Evolutionary conservation across 2,113 vertebrate species (phyloP), one percentile per base, ranked within the genome.

Genomic region (Pao palembangensis): DNA sequence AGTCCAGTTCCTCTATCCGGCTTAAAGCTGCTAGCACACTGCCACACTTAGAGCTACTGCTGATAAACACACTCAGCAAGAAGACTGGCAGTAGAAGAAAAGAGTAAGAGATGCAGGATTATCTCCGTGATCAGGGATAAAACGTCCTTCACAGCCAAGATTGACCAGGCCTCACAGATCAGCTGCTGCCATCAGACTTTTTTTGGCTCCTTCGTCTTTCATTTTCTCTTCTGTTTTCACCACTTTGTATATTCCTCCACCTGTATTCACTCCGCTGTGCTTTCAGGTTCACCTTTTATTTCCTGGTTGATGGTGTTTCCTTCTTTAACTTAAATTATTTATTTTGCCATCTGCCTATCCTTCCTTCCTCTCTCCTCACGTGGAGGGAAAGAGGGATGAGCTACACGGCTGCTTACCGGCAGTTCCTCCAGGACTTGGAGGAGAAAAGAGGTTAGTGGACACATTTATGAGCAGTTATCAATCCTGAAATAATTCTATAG

Each of bases 1-100:
- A 92, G 91, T 91, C 85, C 90, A 91, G 86, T 89, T 90, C 75
- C 87, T 89, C 84, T 81, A 88, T 90, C 86, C 79, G 82, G 87
- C 87, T 88, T 78, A 70, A 72, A 58, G 76, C 72, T 48, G 67
- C 67, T 53, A 57, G 69, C 81, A 53, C 74, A 61, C 74, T 3
- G 67, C 74, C 75, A 28, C 69, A n/a, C 66, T 78, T 74, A 62
- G 67, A 72, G 70, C 78, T 65, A 50, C 61, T 71, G 44, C 71
- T 1, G 55, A 55, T 58, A 49, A 2, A 23, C 67, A 67, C 79
- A 52, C 62, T 15, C 53, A 25, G 67, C 13, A 54, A 67, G 58
- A 14, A 56, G 51, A n/a, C 52, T 18, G 12, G 12, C 4, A 42
- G 47, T 57, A 73, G 61, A 67, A 73, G 77, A 59, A 54, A 46